phyloP scores from a whole-genome alignment of 2,797 vertebrate species.

The Sarcoramphus papa region DNA sequence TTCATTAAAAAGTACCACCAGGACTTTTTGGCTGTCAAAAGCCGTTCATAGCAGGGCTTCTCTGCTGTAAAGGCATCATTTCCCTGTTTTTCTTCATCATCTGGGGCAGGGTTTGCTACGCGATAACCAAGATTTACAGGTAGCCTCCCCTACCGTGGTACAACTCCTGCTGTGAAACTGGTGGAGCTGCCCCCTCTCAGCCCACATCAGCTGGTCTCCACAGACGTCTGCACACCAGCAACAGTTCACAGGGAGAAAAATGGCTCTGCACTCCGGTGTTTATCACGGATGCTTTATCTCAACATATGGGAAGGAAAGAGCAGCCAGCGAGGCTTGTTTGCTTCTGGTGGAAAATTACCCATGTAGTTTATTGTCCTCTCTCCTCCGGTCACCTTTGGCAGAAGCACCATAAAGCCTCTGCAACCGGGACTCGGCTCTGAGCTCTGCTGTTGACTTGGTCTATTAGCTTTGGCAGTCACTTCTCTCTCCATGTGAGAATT shows the following conservation, averaged over 20 bases:
- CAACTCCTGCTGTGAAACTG: neutral
- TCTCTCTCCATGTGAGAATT: neutral
- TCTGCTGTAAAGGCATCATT: neutral
- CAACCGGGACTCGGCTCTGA: neutral
- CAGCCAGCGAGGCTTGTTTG: neutral
- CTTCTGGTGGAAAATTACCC: constrained; percentile 34
- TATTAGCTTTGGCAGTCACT: neutral
- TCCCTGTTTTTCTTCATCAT: neutral
- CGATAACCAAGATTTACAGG: neutral
- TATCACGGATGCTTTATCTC: constrained; percentile 20
- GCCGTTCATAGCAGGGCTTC: neutral
- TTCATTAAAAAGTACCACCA: neutral
- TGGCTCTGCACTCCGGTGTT: neutral
- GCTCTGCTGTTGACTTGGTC: neutral
- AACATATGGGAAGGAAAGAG: constrained; percentile 18
- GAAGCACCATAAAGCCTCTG: neutral
- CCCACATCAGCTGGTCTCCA: neutral
- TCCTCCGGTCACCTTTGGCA: neutral
- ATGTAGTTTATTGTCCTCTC: neutral
- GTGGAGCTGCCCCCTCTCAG: neutral
- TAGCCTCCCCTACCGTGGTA: neutral
- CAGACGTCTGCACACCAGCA: neutral
- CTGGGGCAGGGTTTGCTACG: neutral
- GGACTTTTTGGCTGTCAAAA: neutral
- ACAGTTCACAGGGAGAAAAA: neutral